A percentile compares a stretch with the other conserved stretches of the same genome.
These are phyloP conservation scores for Gymnarchus niloticus DNA, from an alignment of 2,113 vertebrate genomes.

Conservation along the genomic window DNA sequence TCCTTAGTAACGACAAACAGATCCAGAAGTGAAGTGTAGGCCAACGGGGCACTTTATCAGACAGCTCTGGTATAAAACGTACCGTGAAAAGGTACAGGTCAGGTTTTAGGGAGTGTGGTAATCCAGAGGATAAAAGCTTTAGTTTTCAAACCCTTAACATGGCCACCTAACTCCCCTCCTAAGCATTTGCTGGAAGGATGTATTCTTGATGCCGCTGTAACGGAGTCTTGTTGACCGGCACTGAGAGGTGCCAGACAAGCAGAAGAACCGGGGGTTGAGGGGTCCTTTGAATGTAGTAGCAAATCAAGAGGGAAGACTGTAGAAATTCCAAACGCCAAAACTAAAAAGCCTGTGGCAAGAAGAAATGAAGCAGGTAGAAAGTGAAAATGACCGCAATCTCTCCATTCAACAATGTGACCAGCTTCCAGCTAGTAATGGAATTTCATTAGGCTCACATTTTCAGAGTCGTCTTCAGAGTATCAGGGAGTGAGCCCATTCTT, in stretches of 20 bases:
- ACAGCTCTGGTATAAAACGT: not conserved
- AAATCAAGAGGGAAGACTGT: not conserved
- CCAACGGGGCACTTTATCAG: not conserved
- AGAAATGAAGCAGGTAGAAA: not conserved
- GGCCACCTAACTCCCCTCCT: not conserved
- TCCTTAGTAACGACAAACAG: not conserved
- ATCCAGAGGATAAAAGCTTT: not conserved
- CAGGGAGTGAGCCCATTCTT: not conserved
- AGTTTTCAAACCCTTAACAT: not conserved
- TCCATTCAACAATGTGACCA: not conserved
- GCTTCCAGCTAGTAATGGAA: not conserved
- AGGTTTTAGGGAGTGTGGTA: not conserved
- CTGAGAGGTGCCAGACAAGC: not conserved
- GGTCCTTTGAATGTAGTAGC: not conserved
- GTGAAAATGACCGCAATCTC: not conserved
- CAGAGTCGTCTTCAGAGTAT: constrained; percentile 15
- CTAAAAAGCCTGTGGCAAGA: not conserved
- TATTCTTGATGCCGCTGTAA: not conserved
- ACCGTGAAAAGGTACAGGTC: not conserved
- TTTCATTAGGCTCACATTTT: not conserved
- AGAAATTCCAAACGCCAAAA: not conserved
- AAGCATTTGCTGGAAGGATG: not conserved
- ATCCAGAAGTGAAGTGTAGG: not conserved
- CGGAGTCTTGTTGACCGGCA: not conserved
- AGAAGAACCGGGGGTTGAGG: not conserved